Evolutionary conservation across 2,888 invertebrate genomes (phyloP), one percentile per base, ranked within the genome.

Genomic region (Mythimna pallens): DNA sequence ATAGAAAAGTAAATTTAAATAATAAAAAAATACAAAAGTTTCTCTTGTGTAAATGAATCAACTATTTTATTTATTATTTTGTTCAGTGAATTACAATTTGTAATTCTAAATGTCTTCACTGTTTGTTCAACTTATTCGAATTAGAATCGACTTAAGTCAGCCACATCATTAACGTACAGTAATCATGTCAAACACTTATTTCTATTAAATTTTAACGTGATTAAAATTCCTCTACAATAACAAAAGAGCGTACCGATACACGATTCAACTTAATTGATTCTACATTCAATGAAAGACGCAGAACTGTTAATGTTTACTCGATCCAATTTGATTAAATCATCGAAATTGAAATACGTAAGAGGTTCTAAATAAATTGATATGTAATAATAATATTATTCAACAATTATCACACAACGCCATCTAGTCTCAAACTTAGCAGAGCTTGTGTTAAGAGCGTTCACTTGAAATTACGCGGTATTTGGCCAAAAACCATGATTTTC

Each of bases 151-250:
- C n/a, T 57, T 20, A 58, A 58, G 8, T n/a, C 3, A 3, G n/a
- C 12, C 20, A 36, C 4, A 10, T 40, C 47, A 36, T 64, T 30
- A 52, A 36, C 25, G 40, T n/a, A 40, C 5, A 40, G 10, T 65
- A 40, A 61, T 22, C 17, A 40, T n/a, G 17, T 50, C 36, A 36
- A 61, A 22, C 22, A 62, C 22, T 50, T 47, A 55, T 55, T n/a
- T n/a, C 58, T 22, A 36, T 22, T 30, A 22, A 52, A 69, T 58
- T 68, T 75, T 59, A 47, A 40, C 9, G 1, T 17, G 47, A 76
- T 75, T 54, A 64, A n/a, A 25, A 54, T 58, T 52, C 34, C 17
- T 22, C 10, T 30, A 20, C 1, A n/a, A 63, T 30, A 54, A 47
- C 30, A 58, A 47, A 59, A 59, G 34, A 57, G 20, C 20, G 54